Evolutionary conservation across 2,113 vertebrate genomes (phyloP).

Genomic region (Gymnobelideus leadbeateri): DNA sequence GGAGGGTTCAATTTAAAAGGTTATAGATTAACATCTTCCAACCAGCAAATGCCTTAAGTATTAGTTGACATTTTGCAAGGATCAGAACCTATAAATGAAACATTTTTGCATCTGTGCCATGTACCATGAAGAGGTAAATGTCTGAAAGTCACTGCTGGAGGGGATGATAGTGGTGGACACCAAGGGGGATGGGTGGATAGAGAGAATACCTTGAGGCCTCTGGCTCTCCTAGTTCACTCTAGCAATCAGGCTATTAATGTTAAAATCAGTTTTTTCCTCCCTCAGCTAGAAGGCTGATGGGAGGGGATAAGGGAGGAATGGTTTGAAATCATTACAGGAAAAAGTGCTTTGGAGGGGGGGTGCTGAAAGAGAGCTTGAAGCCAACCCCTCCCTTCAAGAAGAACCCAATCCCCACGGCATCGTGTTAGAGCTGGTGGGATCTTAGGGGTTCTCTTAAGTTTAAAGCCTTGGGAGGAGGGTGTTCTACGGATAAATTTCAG

Average conservation of each 20-base stretch:
- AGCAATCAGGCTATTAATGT: neutral
- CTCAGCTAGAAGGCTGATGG: neutral
- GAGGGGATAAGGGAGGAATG: neutral
- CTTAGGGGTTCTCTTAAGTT: too few relatives aligned
- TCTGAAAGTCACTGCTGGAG: neutral
- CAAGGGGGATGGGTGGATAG: neutral
- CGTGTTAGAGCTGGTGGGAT: neutral
- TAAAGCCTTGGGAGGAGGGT: too few relatives aligned
- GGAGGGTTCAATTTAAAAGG: neutral
- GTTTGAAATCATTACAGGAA: neutral
- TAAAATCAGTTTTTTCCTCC: neutral
- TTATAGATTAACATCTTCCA: neutral
- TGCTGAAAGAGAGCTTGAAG: neutral
- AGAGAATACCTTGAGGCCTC: neutral
- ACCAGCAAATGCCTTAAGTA: slow-evolving; percentile 2
- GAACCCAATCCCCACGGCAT: neutral
- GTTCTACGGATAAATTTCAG: too few relatives aligned
- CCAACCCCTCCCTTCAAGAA: neutral
- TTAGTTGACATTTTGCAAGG: neutral
- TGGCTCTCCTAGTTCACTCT: neutral
- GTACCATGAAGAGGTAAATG: neutral
- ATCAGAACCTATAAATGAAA: slow-evolving; percentile 3
- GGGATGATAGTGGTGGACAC: neutral
- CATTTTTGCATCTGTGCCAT: neutral
- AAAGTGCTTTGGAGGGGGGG: neutral